Conservation (phyloP, 2,888 invertebrate species). For the Saturnia japonica region DNA sequence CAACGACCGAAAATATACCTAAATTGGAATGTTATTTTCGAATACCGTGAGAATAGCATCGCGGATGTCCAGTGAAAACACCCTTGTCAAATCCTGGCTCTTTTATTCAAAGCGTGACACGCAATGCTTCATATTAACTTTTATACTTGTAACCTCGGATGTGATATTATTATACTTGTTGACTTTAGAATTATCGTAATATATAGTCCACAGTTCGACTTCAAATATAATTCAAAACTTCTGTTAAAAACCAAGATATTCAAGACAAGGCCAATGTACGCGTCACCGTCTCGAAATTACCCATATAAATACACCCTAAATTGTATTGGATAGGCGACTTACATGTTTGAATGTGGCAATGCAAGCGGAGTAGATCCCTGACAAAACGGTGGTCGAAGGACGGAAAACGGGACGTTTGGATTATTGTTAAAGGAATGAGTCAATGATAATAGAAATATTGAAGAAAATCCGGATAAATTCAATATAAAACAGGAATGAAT, state of each 20-base stretch:
- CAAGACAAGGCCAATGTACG: too few species aligned
- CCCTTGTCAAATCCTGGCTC: background rate
- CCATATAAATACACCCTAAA: background rate
- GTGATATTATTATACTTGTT: slow-evolving; percentile 1
- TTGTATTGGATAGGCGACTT: background rate
- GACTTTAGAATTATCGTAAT: too few species aligned
- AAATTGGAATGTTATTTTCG: background rate
- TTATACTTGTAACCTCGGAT: too few species aligned
- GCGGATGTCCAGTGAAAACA: background rate
- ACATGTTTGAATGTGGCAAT: background rate
- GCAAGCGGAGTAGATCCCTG: too few species aligned
- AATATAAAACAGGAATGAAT: too few species aligned
- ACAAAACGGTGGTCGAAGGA: too few species aligned
- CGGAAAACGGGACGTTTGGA: too few species aligned
- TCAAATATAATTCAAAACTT: too few species aligned
- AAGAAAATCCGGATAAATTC: too few species aligned
- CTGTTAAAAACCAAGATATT: background rate
- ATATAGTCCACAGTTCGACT: too few species aligned
- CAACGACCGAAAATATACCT: background rate
- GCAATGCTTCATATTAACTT: slow-evolving; percentile 8
- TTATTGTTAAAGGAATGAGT: too few species aligned
- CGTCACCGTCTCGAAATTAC: background rate
- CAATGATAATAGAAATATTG: too few species aligned
- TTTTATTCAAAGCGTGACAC: background rate
- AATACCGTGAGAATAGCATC: background rate